Evolutionary conservation across 2,888 invertebrate genomes (phyloP).

Genomic region (Nymphalis c-album): DNA sequence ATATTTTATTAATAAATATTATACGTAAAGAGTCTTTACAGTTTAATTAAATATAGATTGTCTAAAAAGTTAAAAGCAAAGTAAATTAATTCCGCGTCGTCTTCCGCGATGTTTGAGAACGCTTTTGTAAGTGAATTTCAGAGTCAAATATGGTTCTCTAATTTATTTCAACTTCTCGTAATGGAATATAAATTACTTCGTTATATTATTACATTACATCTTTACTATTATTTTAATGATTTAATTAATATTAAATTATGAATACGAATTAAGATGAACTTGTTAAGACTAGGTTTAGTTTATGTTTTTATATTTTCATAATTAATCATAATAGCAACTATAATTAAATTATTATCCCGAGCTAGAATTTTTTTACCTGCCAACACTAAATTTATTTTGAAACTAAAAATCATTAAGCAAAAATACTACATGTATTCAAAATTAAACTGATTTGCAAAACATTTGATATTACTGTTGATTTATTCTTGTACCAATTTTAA

Average conservation of each 20-base stretch:
- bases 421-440: too few species aligned
- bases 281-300: too few species aligned
- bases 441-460: too few species aligned
- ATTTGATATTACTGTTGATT: too few species aligned
- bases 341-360: too few species aligned
- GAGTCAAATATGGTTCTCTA: slow-evolving; percentile 19
- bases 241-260: background rate
- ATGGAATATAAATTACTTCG: slow-evolving; percentile 36
- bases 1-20: too few species aligned
- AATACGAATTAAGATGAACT: background rate
- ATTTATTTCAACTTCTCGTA: slow-evolving; percentile 34
- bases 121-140: slow-evolving; percentile 12
- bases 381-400: too few species aligned
- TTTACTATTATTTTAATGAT: background rate
- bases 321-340: too few species aligned
- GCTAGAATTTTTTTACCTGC: too few species aligned
- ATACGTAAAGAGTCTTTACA: too few species aligned
- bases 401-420: too few species aligned
- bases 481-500: background rate
- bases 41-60: background rate
- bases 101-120: slow-evolving; percentile 11
- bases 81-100: slow-evolving; percentile 12
- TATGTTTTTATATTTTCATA: too few species aligned
- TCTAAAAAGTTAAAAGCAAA: background rate
- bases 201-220: background rate